A percentile compares a stretch with the other conserved stretches of the same genome.
Evolutionary conservation across 2,888 invertebrate species (phyloP).

Genomic region (Pegoplata infirma): DNA sequence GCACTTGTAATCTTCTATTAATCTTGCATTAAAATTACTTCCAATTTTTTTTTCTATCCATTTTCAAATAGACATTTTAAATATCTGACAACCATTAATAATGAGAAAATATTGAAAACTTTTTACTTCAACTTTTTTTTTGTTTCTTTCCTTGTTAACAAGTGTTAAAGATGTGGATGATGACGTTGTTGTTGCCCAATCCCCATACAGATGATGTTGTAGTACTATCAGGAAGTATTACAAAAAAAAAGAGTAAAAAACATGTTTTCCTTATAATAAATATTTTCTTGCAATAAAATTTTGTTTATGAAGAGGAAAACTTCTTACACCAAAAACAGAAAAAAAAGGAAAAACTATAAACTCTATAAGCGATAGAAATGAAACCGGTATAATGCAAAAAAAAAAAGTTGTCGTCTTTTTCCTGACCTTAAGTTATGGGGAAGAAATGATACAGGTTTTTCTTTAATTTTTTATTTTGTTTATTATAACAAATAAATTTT

Average conservation of each 20-base stretch:
- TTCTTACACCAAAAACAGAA: background rate
- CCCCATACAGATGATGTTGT: constrained; percentile 36
- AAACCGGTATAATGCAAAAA: background rate
- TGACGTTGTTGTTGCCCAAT: background rate
- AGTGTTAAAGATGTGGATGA: constrained; percentile 51
- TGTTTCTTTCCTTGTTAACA: constrained; percentile 55
- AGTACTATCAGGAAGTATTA: constrained; percentile 54
- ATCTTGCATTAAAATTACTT: too few relatives aligned
- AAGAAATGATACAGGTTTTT: constrained; percentile 50
- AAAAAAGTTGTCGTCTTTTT: constrained; percentile 6
- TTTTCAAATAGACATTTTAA: too few relatives aligned
- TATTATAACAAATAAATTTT: background rate
- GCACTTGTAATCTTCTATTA: too few relatives aligned
- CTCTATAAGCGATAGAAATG: background rate
- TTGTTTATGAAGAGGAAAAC: background rate
- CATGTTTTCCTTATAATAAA: constrained; percentile 48
- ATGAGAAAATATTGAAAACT: background rate
- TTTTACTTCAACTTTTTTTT: constrained; percentile 7
- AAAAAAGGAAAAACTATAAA: background rate
- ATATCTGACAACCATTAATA: background rate
- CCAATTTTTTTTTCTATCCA: background rate
- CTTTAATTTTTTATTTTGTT: background rate
- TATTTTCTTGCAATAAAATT: constrained; percentile 6
- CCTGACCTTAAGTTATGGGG: constrained; percentile 54
- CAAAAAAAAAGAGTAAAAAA: constrained; percentile 40